Conservation (phyloP, 1,140 invertebrate genomes). For the Littorina saxatilis region DNA sequence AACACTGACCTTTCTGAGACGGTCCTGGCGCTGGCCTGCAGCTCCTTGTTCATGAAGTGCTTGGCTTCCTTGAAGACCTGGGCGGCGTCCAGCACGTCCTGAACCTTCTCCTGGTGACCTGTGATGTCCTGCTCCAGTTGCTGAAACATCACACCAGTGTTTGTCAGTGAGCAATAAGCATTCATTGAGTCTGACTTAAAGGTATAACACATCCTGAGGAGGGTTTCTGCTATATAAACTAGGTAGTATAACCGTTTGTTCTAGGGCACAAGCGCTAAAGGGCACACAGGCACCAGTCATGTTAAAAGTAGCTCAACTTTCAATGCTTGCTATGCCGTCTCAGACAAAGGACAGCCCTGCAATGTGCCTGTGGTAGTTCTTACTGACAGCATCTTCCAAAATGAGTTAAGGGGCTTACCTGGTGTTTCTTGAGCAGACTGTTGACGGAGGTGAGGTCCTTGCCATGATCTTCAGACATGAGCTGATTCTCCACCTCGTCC, state of each 20-base stretch:
- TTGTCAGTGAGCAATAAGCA: background rate
- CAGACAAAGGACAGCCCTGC: no score
- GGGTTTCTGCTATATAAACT: background rate
- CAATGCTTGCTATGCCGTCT: no score
- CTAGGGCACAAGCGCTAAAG: no score
- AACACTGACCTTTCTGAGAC: conserved; percentile 75
- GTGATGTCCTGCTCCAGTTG: conserved; percentile 95
- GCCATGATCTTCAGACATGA: conserved; percentile 97
- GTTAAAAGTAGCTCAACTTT: no score
- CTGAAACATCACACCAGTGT: conserved; percentile 39
- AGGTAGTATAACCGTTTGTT: no score
- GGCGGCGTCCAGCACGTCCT: conserved; percentile 89
- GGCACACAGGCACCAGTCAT: no score
- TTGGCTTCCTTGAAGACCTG: conserved; percentile 92
- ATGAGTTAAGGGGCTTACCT: no score
- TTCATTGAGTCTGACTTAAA: no score
- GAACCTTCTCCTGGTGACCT: conserved; percentile 94
- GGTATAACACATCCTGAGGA: background rate
- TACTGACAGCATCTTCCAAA: no score
- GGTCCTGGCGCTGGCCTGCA: conserved; percentile 86
- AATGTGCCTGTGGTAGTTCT: no score
- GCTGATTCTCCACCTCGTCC: conserved; percentile 96
- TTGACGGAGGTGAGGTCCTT: conserved; percentile 97
- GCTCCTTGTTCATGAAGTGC: conserved; percentile 98
- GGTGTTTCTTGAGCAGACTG: conserved; percentile 98